A percentile compares a stretch with the other conserved stretches of the same genome.
Conservation (phyloP, 2,113 vertebrate species). For the Corythaeola cristata region DNA sequence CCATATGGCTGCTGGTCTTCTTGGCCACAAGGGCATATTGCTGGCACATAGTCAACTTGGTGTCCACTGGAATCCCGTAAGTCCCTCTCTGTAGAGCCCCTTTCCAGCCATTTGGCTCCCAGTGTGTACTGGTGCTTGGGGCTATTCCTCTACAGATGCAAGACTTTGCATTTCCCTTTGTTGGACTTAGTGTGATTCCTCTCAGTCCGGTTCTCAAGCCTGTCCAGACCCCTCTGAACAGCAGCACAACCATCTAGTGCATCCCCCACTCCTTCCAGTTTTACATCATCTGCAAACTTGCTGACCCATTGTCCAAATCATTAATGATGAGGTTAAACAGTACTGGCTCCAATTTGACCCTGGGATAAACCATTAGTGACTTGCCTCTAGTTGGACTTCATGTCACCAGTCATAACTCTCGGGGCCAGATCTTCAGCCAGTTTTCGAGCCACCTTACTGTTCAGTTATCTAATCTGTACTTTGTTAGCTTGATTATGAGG, state of each 20-base stretch:
- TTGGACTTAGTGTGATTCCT: background rate
- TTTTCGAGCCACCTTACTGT: background rate
- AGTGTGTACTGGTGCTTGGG: background rate
- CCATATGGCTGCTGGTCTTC: background rate
- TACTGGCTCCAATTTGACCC: background rate
- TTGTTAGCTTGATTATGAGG: background rate
- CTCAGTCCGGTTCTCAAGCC: background rate
- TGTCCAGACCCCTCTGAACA: background rate
- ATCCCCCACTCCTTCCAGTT: background rate
- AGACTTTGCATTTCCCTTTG: background rate
- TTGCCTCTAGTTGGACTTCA: background rate
- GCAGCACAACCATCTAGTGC: background rate
- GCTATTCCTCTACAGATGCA: background rate
- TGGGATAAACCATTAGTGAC: background rate
- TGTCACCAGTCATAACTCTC: background rate
- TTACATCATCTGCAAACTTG: background rate
- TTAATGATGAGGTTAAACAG: background rate
- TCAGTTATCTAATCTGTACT: background rate
- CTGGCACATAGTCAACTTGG: background rate
- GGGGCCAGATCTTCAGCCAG: background rate
- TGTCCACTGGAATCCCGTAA: accelerated
- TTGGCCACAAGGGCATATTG: background rate
- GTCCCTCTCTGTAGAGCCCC: background rate
- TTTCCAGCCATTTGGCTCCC: background rate
- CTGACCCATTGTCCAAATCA: background rate